Base-by-base conservation (phyloP, 2,797 vertebrate species). In the Neomorphus geoffroyi region DNA sequence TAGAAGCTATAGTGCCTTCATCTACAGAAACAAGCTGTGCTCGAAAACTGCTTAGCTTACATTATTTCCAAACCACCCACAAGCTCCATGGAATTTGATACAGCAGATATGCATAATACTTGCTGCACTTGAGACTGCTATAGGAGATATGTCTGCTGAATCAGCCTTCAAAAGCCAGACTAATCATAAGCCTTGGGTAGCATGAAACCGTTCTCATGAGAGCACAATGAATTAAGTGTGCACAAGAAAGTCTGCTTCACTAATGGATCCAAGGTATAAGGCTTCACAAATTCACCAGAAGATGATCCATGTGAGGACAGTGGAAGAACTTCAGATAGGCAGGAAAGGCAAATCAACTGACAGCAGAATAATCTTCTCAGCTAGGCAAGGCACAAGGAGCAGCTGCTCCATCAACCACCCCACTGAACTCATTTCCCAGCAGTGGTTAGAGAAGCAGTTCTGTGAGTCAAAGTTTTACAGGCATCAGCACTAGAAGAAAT, bases 21-120 rank as follows among this genome's bases (percentile, higher is more conserved):
- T 71, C 77, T 94, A 97, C 74, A 93, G 90, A 92, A 96, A 92
- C 91, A 96, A 85, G 80, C 95, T 95, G 95, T 96, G 91, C 94
- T 96, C 78, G 88, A 93, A 96, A 96, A 92, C 60, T 94, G 93
- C 96, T 96, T 94, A 96, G 88, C 67, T 93, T 81, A 95, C 80
- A 78, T 83, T 94, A 94, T 95, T 95, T 97, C 72, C 79, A 92
- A 96, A 96, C 96, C 95, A 96, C 93, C 92, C 93, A 95, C 91
- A 95, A 94, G 93, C 94, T 94, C 95, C 88, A 94, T 85, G 95
- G 96, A 96, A 96, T 97, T 85, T 90, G 96, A 97, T 96, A 96
- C 74, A 94, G 96, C 92, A 96, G 93, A 96, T 96, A 97, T 90
- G 93, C 96, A 95, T 96, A 96, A 96, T 94, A 92, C 91, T 93